phyloP scores from a whole-genome alignment of 2,888 invertebrate species.

The Lutraria lutraria region DNA sequence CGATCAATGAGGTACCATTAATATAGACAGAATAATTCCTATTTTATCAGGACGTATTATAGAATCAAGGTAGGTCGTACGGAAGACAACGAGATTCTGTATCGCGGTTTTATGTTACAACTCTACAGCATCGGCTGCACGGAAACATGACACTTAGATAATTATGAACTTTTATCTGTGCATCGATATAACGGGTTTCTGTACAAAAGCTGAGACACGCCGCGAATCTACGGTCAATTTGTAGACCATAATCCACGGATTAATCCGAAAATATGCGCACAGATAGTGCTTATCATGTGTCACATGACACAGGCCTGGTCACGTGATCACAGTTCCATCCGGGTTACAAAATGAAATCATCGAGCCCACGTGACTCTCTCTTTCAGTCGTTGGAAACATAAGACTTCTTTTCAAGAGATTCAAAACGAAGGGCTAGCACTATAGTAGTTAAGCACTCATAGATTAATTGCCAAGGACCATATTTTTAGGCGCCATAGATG shows the following conservation, averaged over 20 bases:
- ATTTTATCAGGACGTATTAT: conserved; percentile 12
- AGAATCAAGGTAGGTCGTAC: not conserved
- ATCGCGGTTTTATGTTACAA: not conserved
- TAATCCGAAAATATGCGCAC: not conserved
- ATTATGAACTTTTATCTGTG: not conserved
- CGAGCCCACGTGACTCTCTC: not conserved
- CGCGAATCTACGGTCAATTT: not conserved
- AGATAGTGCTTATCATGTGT: not conserved
- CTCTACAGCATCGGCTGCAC: conserved; percentile 7
- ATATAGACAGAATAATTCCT: conserved; percentile 36
- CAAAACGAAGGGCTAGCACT: too few species aligned
- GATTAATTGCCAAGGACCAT: too few species aligned
- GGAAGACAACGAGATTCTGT: not conserved
- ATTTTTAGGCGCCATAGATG: too few species aligned
- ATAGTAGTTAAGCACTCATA: too few species aligned
- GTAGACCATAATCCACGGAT: not conserved
- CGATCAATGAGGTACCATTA: conserved; percentile 44
- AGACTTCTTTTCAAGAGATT: too few species aligned
- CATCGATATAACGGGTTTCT: not conserved
- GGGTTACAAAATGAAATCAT: not conserved
- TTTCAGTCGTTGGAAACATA: not conserved
- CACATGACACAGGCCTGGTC: not conserved
- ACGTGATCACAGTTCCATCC: not conserved
- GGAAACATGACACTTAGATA: conserved; percentile 15
- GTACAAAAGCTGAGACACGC: not conserved